Evolutionary conservation across 2,113 vertebrate genomes (phyloP).

Genomic region (Hippotragus niger): DNA sequence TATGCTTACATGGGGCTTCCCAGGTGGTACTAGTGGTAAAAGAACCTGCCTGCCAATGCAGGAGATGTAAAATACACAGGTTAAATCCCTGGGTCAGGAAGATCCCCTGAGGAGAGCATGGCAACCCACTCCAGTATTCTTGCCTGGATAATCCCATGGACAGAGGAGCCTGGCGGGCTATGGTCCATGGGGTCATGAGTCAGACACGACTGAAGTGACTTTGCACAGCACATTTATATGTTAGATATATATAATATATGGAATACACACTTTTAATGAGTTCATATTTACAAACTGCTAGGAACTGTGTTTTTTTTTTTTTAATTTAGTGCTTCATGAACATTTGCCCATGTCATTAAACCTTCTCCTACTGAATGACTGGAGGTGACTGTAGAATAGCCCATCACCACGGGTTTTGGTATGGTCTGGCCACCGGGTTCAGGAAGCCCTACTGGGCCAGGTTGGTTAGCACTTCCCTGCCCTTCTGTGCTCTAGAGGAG

Average conservation of each 20-base stretch:
- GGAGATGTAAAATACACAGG: not conserved
- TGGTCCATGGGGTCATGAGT: not conserved
- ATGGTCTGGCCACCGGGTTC: not conserved
- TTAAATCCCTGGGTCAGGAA: not conserved
- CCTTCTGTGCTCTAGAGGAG: not conserved
- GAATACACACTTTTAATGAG: not conserved
- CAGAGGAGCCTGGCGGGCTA: not conserved
- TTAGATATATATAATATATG: not conserved
- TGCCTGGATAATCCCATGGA: not conserved
- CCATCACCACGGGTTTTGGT: not conserved
- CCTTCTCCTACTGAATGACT: not conserved
- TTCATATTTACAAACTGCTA: not conserved
- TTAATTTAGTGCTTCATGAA: not conserved
- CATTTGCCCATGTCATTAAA: not conserved
- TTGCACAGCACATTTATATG: not conserved
- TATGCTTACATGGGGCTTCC: not conserved
- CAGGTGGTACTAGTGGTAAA: not conserved
- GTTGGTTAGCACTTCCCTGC: too few species aligned
- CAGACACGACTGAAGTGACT: not conserved
- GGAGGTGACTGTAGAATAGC: not conserved
- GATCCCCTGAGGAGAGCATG: not conserved
- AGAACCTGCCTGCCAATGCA: not conserved
- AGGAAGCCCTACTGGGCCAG: not conserved
- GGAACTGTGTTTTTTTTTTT: not conserved
- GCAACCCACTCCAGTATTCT: not conserved